phyloP scores from a whole-genome alignment of 2,113 vertebrate genomes.

The Sialia sialis region DNA sequence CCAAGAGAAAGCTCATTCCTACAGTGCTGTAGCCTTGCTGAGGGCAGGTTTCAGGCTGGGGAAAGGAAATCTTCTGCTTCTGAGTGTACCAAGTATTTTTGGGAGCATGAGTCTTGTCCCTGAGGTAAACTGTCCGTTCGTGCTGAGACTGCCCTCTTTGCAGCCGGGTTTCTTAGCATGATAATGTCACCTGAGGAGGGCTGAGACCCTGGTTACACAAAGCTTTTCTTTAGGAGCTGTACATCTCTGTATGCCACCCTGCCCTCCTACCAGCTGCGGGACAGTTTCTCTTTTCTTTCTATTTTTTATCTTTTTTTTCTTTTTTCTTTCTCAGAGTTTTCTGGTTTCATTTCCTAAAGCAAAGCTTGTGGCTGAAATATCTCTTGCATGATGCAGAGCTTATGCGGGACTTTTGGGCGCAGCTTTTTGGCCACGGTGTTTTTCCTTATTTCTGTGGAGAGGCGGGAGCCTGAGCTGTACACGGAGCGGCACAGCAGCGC shows the following conservation, averaged over 20 bases:
- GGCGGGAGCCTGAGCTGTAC: not conserved
- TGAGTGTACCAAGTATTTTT: not conserved
- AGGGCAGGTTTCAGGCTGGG: not conserved
- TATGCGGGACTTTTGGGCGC: not conserved
- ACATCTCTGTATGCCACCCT: not conserved
- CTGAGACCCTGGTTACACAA: not conserved
- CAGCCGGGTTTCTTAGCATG: accelerated
- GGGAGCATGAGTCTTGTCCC: not conserved
- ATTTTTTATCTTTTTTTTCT: no score
- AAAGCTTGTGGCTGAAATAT: not conserved
- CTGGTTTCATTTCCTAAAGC: not conserved
- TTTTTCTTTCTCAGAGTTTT: not conserved
- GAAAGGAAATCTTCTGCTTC: not conserved
- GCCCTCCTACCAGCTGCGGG: not conserved
- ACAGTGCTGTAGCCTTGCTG: not conserved
- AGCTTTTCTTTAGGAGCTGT: not conserved
- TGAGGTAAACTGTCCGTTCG: accelerated
- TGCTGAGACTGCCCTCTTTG: not conserved
- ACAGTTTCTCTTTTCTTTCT: not conserved
- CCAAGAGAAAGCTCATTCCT: not conserved
- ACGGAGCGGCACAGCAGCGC: not conserved
- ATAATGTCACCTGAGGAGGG: not conserved
- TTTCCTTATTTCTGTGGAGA: not conserved
- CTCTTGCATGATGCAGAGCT: not conserved
- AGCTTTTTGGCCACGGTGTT: accelerated